phyloP scores from a whole-genome alignment of 2,888 invertebrate species.

The Harpalus rubripes region DNA sequence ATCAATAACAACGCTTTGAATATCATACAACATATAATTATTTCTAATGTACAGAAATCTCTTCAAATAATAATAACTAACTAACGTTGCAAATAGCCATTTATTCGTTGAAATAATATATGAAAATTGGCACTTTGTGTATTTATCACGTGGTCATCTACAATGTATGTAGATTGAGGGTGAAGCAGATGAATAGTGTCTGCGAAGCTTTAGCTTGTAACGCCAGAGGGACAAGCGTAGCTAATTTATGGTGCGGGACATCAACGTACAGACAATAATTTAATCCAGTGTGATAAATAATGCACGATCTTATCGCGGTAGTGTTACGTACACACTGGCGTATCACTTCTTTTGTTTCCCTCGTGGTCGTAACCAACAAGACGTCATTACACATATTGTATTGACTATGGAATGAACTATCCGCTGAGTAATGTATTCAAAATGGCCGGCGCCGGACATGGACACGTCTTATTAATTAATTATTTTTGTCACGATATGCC shows the following conservation, averaged over 20 bases:
- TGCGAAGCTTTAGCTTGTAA: conserved; percentile 7
- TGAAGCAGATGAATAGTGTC: conserved; percentile 6
- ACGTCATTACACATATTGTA: conserved; percentile 54
- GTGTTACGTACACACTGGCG: conserved; percentile 45
- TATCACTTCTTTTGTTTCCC: conserved; percentile 52
- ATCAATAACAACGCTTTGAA: too few species aligned
- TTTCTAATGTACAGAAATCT: too few species aligned
- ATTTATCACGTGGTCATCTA: neutral
- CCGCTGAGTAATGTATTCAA: conserved; percentile 52
- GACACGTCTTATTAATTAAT: conserved; percentile 60
- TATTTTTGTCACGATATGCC: conserved; percentile 58
- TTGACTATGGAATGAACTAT: conserved; percentile 40
- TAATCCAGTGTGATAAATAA: conserved; percentile 63
- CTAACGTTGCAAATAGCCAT: too few species aligned
- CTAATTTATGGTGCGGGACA: conserved; percentile 62
- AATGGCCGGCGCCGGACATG: conserved; percentile 52
- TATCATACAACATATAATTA: too few species aligned
- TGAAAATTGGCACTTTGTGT: too few species aligned
- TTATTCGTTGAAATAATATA: too few species aligned
- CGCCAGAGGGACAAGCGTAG: conserved; percentile 22
- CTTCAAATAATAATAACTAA: too few species aligned
- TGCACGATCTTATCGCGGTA: conserved; percentile 61
- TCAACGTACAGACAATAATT: conserved; percentile 64
- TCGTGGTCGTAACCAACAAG: conserved; percentile 12
- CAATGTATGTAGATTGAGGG: neutral